Evolutionary conservation across 2,888 invertebrate species (phyloP).

Genomic region (Drosophila paramelanica): DNA sequence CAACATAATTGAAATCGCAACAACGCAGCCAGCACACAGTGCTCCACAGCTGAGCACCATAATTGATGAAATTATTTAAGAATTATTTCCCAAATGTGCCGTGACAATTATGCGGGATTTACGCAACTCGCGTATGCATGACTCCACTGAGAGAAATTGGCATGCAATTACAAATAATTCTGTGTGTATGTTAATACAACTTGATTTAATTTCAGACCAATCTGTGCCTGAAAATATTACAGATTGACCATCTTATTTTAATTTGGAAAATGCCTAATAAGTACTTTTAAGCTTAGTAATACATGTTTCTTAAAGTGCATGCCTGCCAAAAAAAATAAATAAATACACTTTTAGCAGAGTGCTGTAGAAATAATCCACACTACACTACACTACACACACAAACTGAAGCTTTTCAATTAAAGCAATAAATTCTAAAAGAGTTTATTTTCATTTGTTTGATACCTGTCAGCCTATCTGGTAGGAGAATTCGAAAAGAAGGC

Average conservation of each 20-base stretch:
- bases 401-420: too few relatives aligned
- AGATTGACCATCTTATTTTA: too few relatives aligned
- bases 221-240: too few relatives aligned
- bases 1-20: conserved; percentile 80
- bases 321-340: too few relatives aligned
- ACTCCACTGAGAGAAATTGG: conserved; percentile 35
- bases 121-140: conserved; percentile 33
- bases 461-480: too few relatives aligned
- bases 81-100: conserved; percentile 77
- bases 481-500: too few relatives aligned
- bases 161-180: background rate
- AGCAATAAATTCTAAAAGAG: too few relatives aligned
- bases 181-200: background rate
- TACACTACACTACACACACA: too few relatives aligned
- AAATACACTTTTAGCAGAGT: too few relatives aligned
- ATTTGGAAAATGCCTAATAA: too few relatives aligned
- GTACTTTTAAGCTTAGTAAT: background rate
- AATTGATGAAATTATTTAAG: conserved; percentile 80
- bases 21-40: conserved; percentile 17
- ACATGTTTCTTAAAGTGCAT: background rate
- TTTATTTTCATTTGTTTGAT: too few relatives aligned
- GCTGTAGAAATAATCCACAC: too few relatives aligned
- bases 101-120: conserved; percentile 73
- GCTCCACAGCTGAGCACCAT: conserved; percentile 56
- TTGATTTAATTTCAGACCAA: background rate